phyloP scores from a whole-genome alignment of 2,113 vertebrate genomes.

The Plotosus lineatus region DNA sequence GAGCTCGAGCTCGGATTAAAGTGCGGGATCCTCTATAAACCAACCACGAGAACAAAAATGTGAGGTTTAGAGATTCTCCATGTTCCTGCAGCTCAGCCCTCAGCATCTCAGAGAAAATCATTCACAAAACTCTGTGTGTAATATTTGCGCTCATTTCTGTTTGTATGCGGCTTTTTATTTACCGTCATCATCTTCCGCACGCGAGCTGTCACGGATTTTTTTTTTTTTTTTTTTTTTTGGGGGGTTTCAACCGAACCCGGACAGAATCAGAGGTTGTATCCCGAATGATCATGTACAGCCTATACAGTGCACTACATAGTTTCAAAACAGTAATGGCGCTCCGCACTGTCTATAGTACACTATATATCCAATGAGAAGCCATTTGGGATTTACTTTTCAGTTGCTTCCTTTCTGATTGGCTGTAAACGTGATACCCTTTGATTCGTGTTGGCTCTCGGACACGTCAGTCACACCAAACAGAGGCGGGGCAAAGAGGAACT shows the following conservation, averaged over 20 bases:
- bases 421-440: too few species aligned
- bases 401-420: conserved; percentile 4
- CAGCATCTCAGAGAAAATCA: not conserved
- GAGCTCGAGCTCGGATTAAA: conserved; percentile 43
- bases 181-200: conserved; percentile 80
- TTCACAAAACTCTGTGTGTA: not conserved
- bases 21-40: conserved; percentile 1
- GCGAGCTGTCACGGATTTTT: conserved; percentile 79
- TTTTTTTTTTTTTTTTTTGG: conserved; percentile 49
- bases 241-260: conserved; percentile 68
- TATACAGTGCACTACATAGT: not conserved
- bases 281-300: not conserved
- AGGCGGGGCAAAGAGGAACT: not conserved
- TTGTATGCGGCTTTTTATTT: conserved; percentile 71
- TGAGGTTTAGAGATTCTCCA: not conserved
- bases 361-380: not conserved
- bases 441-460: not conserved
- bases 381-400: not conserved
- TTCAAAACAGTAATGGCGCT: not conserved
- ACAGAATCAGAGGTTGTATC: conserved; percentile 58
- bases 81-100: not conserved
- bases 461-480: not conserved
- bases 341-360: not conserved
- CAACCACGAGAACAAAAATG: not conserved
- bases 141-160: not conserved